Conservation (phyloP, 2,797 vertebrate species). For the Gymnoscopelus braueri region DNA sequence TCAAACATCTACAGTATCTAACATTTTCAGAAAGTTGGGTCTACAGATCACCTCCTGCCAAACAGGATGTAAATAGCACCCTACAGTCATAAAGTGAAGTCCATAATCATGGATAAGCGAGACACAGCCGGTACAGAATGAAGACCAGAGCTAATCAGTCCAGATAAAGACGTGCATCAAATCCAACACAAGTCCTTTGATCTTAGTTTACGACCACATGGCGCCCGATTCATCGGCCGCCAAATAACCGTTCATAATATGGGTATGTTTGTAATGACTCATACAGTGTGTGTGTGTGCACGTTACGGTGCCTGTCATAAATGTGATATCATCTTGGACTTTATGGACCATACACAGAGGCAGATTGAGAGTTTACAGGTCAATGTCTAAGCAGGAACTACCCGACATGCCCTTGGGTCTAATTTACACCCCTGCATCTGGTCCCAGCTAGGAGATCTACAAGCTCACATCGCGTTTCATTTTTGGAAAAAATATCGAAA, state of each 20-base stretch:
- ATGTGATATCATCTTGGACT: slow-evolving; percentile 50
- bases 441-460: too few species aligned
- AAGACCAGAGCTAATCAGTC: neutral
- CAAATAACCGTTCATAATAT: slow-evolving; percentile 5
- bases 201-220: slow-evolving; percentile 14
- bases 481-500: too few species aligned
- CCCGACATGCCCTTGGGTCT: neutral
- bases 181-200: slow-evolving; percentile 38
- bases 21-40: too few species aligned
- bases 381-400: slow-evolving; percentile 53
- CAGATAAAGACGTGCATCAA: slow-evolving; percentile 22
- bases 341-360: slow-evolving; percentile 56
- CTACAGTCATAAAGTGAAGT: slow-evolving; percentile 41
- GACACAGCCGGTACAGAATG: slow-evolving; percentile 6
- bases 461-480: neutral
- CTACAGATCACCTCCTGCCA: neutral
- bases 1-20: too few species aligned
- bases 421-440: neutral
- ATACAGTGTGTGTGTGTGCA: too few species aligned
- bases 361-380: slow-evolving; percentile 26
- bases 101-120: slow-evolving; percentile 1
- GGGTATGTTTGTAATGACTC: slow-evolving; percentile 7
- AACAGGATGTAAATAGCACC: slow-evolving; percentile 28
- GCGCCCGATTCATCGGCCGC: too few species aligned
- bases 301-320: slow-evolving; percentile 51